Evolutionary conservation across 2,113 vertebrate species (phyloP).

Genomic region (Paracanthobrama guichenoti): DNA sequence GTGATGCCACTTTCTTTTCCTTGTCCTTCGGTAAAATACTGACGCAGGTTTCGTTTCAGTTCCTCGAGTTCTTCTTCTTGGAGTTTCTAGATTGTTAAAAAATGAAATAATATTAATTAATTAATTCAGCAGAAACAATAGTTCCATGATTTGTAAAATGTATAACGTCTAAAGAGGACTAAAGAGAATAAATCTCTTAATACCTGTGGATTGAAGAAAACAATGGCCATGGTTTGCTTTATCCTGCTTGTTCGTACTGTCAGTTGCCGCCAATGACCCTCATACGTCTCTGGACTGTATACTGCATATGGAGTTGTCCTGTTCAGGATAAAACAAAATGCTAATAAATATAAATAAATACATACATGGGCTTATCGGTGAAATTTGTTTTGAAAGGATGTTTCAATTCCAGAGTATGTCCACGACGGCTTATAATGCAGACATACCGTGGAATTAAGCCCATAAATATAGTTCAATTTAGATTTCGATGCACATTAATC

Average conservation of each 20-base stretch:
- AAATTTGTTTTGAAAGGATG: too few relatives aligned
- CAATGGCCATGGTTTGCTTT: conserved; percentile 87
- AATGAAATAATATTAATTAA: neutral
- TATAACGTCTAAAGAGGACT: neutral
- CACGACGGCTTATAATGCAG: too few relatives aligned
- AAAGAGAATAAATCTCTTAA: neutral
- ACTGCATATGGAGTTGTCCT: conserved; percentile 87
- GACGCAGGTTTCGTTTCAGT: conserved; percentile 81
- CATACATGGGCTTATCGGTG: too few relatives aligned
- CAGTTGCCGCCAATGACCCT: conserved; percentile 95
- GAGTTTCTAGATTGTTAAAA: conserved; percentile 79
- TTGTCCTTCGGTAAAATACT: conserved; percentile 81
- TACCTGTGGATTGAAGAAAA: conserved; percentile 96
- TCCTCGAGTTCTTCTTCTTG: conserved; percentile 74
- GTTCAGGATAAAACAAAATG: conserved; percentile 38
- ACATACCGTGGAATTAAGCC: neutral
- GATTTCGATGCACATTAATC: neutral
- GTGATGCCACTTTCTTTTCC: conserved; percentile 85
- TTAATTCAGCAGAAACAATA: neutral
- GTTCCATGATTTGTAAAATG: neutral
- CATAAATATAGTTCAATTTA: neutral
- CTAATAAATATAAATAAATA: neutral
- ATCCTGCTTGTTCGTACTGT: conserved; percentile 88
- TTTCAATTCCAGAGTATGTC: too few relatives aligned
- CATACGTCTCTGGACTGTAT: conserved; percentile 92